phyloP scores from a whole-genome alignment of 2,888 invertebrate species.

The Eupeodes luniger region DNA sequence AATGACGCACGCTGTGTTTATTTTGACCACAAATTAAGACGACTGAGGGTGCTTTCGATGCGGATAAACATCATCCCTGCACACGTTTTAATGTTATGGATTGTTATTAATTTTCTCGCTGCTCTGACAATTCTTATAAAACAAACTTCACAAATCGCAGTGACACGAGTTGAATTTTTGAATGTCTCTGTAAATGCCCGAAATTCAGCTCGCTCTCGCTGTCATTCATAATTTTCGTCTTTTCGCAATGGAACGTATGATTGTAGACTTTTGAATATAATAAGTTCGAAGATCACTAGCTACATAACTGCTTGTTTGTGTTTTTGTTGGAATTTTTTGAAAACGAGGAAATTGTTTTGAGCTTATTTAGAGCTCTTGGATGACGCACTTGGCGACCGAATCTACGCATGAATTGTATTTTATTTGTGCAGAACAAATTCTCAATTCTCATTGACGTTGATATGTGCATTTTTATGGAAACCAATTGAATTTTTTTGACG shows the following conservation, averaged over 20 bases:
- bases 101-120: constrained; percentile 34
- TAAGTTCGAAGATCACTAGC: constrained; percentile 6
- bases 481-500: constrained; percentile 32
- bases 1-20: constrained; percentile 67
- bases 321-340: constrained; percentile 6
- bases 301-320: not conserved
- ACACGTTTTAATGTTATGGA: constrained; percentile 52
- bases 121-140: not conserved
- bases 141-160: constrained; percentile 36
- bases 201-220: constrained; percentile 2
- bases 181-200: not conserved
- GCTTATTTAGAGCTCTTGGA: constrained; percentile 7
- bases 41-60: constrained; percentile 18
- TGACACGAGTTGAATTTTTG: constrained; percentile 59
- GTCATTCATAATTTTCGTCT: constrained; percentile 35
- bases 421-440: constrained; percentile 11
- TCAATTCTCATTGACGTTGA: constrained; percentile 31
- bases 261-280: not conserved
- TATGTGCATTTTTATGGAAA: constrained; percentile 52
- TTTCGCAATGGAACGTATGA: not conserved
- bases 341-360: constrained; percentile 19
- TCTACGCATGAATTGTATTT: constrained; percentile 45
- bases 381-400: constrained; percentile 56
- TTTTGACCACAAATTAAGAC: constrained; percentile 61
- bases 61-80: constrained; percentile 49